Percentiles rank a stretch among this genome's conserved stretches.
Evolutionary conservation across 1,140 invertebrate species (phyloP).

Genomic region (Reticulitermes speratus): DNA sequence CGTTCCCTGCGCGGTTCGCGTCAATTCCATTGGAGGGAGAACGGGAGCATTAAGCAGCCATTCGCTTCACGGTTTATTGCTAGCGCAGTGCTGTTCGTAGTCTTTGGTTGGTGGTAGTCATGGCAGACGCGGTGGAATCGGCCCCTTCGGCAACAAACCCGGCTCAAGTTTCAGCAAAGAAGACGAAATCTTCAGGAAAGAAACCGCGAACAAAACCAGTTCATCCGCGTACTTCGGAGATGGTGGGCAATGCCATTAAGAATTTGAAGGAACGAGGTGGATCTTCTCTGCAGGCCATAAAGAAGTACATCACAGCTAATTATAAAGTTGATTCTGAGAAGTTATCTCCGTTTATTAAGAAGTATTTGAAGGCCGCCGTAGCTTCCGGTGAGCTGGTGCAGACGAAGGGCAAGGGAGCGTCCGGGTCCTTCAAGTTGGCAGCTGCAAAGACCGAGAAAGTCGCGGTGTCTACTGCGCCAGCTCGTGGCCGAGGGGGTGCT

Average conservation of each 20-base stretch:
- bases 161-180: neutral
- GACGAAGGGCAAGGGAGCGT: slow-evolving; percentile 62
- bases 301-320: slow-evolving; percentile 60
- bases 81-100: slow-evolving; percentile 36
- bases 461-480: slow-evolving; percentile 38
- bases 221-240: slow-evolving; percentile 54
- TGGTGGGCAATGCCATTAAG: slow-evolving; percentile 60
- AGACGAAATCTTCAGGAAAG: too few relatives aligned
- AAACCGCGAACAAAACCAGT: too few relatives aligned
- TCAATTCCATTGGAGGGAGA: too few relatives aligned
- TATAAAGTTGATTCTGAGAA: slow-evolving; percentile 62
- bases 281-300: slow-evolving; percentile 61
- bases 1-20: too few relatives aligned
- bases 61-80: slow-evolving; percentile 30
- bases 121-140: too few relatives aligned
- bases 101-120: too few relatives aligned
- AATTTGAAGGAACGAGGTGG: slow-evolving; percentile 60
- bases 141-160: neutral
- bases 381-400: slow-evolving; percentile 55
- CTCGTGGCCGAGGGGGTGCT: neutral
- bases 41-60: too few relatives aligned
- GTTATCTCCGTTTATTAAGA: slow-evolving; percentile 53
- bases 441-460: slow-evolving; percentile 38
- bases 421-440: slow-evolving; percentile 59
- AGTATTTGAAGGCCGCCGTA: slow-evolving; percentile 58